These are phyloP conservation scores for Ligdia adustata DNA, from an alignment of 2,888 invertebrate genomes.

Conservation along the genomic window DNA sequence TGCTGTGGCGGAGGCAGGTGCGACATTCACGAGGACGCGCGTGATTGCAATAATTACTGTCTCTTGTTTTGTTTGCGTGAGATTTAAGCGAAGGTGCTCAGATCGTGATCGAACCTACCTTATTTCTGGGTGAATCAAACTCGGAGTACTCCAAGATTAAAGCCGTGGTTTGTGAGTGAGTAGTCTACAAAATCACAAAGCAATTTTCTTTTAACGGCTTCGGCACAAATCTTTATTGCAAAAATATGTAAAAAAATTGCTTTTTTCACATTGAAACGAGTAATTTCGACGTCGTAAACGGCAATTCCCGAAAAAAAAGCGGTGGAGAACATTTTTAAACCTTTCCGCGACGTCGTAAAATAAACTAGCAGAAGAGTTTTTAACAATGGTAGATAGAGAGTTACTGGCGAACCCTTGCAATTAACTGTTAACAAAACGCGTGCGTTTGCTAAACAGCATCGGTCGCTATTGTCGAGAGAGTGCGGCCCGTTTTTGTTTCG, in stretches of 20 bases:
- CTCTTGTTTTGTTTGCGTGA: not conserved
- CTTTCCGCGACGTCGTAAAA: slow-evolving; percentile 58
- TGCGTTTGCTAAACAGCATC: slow-evolving; percentile 64
- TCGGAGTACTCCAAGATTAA: too few species aligned
- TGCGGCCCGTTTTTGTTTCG: slow-evolving; percentile 48
- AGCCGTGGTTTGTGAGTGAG: slow-evolving; percentile 8
- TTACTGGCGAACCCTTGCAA: slow-evolving; percentile 76
- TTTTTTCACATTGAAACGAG: slow-evolving; percentile 30
- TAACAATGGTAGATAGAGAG: slow-evolving; percentile 60
- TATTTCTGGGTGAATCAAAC: too few species aligned
- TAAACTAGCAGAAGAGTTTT: slow-evolving; percentile 50
- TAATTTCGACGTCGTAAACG: slow-evolving; percentile 35
- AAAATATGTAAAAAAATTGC: slow-evolving; percentile 23
- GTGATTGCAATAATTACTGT: slow-evolving; percentile 35
- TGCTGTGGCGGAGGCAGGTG: slow-evolving; percentile 59
- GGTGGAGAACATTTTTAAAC: slow-evolving; percentile 43
- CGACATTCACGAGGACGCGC: slow-evolving; percentile 41
- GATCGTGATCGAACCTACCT: too few species aligned
- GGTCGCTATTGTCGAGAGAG: slow-evolving; percentile 57
- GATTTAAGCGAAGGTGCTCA: slow-evolving; percentile 5
- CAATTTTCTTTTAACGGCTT: slow-evolving; percentile 11
- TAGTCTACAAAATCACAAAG: slow-evolving; percentile 18
- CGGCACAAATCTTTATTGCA: slow-evolving; percentile 18
- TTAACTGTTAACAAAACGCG: slow-evolving; percentile 64
- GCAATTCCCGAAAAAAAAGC: slow-evolving; percentile 27